These are phyloP conservation scores for Apodemia duryi DNA, from an alignment of 2,888 invertebrate species.

Conservation along the genomic window DNA sequence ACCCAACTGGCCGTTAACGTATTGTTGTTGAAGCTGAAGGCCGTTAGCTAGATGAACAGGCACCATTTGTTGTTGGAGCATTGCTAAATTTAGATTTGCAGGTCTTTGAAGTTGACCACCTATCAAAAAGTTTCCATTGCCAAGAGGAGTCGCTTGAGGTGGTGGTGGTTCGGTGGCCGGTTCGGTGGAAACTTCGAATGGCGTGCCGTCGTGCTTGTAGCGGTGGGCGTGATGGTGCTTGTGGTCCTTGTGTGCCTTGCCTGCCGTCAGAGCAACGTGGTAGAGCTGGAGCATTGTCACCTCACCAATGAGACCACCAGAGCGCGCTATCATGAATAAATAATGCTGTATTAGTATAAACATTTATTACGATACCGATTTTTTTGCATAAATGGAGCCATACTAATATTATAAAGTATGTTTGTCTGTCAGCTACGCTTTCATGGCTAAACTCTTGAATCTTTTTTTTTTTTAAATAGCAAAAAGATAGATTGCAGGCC, in stretches of 20 bases:
- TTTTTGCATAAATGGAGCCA: too few relatives aligned
- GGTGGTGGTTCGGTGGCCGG: slow-evolving; percentile 76
- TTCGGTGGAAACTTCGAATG: slow-evolving; percentile 80
- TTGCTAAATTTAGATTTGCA: slow-evolving; percentile 74
- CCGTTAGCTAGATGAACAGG: slow-evolving; percentile 69
- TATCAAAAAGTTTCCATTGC: slow-evolving; percentile 79
- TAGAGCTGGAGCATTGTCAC: slow-evolving; percentile 90
- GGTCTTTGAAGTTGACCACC: slow-evolving; percentile 82
- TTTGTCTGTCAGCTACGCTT: too few relatives aligned
- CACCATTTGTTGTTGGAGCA: slow-evolving; percentile 62
- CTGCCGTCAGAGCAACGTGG: slow-evolving; percentile 88
- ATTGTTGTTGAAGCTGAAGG: slow-evolving; percentile 76
- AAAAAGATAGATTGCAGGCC: too few relatives aligned
- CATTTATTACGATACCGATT: too few relatives aligned
- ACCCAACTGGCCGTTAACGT: slow-evolving; percentile 82
- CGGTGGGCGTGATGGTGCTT: slow-evolving; percentile 93
- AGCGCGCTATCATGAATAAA: slow-evolving; percentile 62
- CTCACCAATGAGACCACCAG: slow-evolving; percentile 83
- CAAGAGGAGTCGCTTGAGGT: slow-evolving; percentile 59
- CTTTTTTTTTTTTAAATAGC: too few relatives aligned
- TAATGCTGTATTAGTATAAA: not conserved
- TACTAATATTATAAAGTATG: too few relatives aligned
- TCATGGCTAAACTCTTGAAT: too few relatives aligned
- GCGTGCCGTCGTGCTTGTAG: slow-evolving; percentile 85
- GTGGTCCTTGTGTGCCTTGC: slow-evolving; percentile 92